These are phyloP conservation scores for Rhagoletis pomonella DNA, from an alignment of 1,140 invertebrate species.

Conservation along the genomic window DNA sequence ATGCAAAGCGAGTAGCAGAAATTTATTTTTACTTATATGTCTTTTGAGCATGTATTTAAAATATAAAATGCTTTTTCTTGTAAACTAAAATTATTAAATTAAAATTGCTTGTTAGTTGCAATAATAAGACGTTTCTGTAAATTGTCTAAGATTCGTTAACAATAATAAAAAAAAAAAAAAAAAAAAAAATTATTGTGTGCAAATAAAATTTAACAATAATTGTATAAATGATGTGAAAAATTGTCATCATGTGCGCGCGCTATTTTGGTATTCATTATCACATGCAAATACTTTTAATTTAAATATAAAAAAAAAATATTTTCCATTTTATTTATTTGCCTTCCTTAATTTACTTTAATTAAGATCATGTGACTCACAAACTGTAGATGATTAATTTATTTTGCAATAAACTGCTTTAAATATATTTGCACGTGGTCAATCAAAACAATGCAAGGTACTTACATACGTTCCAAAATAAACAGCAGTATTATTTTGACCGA, in stretches of 20 bases:
- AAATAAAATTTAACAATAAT: not conserved
- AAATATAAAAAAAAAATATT: not conserved
- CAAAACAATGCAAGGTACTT: too few species aligned
- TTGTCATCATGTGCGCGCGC: not conserved
- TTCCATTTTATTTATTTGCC: slow-evolving; percentile 2
- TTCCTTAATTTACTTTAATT: not conserved
- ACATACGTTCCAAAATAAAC: too few species aligned
- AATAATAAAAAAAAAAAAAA: too few species aligned
- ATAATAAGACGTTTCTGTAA: too few species aligned
- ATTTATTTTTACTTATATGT: too few species aligned
- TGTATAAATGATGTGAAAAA: not conserved
- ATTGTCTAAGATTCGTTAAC: not conserved
- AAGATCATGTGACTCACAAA: slow-evolving; percentile 4
- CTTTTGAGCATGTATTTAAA: too few species aligned
- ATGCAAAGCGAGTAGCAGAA: too few species aligned
- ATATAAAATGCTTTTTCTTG: too few species aligned
- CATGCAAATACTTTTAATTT: not conserved
- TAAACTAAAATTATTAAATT: too few species aligned
- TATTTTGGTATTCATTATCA: slow-evolving; percentile 37
- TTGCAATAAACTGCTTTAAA: not conserved
- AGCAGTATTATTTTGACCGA: too few species aligned
- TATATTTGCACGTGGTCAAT: too few species aligned
- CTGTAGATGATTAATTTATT: not conserved
- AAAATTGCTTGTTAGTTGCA: too few species aligned
- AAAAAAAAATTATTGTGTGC: not conserved